Percentiles rank a stretch among this genome's conserved stretches.
Evolutionary conservation across 2,113 vertebrate genomes (phyloP).

Genomic region (Microcebus lehilahytsara): DNA sequence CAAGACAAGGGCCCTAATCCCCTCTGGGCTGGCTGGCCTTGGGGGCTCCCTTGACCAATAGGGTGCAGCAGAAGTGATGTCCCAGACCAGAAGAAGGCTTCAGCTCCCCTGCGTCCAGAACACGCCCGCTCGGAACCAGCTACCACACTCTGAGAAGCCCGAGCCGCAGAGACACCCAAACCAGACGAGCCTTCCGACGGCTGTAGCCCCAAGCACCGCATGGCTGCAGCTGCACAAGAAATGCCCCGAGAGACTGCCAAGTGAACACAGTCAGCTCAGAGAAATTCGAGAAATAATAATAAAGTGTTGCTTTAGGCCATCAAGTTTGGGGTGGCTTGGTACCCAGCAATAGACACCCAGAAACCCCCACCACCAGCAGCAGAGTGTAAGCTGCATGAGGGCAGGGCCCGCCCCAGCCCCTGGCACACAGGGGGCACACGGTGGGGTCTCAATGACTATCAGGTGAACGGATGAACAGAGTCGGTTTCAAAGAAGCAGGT

Average conservation of each 20-base stretch:
- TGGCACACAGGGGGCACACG: neutral
- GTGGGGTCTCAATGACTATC: neutral
- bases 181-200: neutral
- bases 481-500: neutral
- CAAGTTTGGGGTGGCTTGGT: too few species aligned
- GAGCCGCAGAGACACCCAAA: neutral
- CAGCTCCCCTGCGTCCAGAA: neutral
- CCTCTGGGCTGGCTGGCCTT: neutral
- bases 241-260: neutral
- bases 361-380: too few species aligned
- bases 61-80: fast-evolving
- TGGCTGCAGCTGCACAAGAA: neutral
- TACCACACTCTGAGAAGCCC: neutral
- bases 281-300: neutral
- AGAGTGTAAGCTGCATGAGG: neutral
- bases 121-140: neutral
- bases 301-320: neutral
- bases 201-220: too few species aligned
- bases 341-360: fast-evolving
- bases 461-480: neutral
- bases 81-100: neutral
- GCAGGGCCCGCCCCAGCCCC: neutral
- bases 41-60: neutral
- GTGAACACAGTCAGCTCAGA: neutral
- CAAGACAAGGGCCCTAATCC: neutral